Evolutionary conservation across 1,140 invertebrate species (phyloP).

Genomic region (Atta texana): DNA sequence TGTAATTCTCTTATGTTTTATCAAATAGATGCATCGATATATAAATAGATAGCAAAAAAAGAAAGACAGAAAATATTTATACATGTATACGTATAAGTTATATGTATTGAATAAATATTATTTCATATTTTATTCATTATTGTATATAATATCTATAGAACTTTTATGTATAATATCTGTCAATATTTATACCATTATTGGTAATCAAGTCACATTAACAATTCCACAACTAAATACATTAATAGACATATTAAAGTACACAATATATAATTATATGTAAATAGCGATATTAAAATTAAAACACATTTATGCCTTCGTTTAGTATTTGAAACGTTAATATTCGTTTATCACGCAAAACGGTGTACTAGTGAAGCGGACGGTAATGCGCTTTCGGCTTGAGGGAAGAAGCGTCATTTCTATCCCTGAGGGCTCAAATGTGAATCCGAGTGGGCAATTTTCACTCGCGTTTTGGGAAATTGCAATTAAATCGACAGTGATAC

Average conservation of each 20-base stretch:
- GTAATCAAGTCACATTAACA: constrained; percentile 34
- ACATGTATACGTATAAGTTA: not conserved
- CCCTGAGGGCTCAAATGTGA: constrained; percentile 36
- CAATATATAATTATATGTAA: constrained; percentile 27
- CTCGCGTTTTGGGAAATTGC: constrained; percentile 62
- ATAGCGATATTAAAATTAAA: constrained; percentile 3
- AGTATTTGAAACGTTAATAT: constrained; percentile 32
- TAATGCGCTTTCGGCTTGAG: constrained; percentile 31
- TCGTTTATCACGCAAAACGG: constrained; percentile 16
- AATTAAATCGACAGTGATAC: constrained; percentile 56
- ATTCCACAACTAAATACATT: constrained; percentile 17
- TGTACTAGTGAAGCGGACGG: not conserved
- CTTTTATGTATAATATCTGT: not conserved
- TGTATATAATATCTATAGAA: not conserved
- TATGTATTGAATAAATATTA: not conserved
- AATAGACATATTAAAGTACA: constrained; percentile 19
- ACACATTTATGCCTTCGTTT: not conserved
- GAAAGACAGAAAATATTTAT: not conserved
- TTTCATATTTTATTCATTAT: constrained; percentile 6
- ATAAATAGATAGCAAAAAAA: not conserved
- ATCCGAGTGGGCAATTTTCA: constrained; percentile 62
- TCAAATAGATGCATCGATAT: not conserved
- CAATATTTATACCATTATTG: constrained; percentile 23
- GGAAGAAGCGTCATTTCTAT: constrained; percentile 42
- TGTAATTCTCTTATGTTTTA: not conserved